A percentile compares a stretch with the other conserved stretches of the same genome.
phyloP scores from a whole-genome alignment of 2,797 vertebrate genomes.

The Agapornis canus region DNA sequence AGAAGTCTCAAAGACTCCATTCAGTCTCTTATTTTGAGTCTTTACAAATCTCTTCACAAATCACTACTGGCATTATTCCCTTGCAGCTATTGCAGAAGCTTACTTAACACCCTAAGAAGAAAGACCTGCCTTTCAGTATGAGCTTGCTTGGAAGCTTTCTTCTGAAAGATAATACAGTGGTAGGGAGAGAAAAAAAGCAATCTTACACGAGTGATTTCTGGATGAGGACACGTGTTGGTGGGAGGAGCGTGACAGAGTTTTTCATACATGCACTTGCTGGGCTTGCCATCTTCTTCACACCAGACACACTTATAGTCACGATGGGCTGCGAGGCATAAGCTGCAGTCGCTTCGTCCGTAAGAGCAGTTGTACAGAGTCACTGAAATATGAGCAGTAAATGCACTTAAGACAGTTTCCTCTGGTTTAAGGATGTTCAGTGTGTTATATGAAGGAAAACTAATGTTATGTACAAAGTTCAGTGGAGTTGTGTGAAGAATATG shows the following conservation, averaged over 20 bases:
- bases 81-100: constrained; percentile 38
- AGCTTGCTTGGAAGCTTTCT: not conserved
- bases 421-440: not conserved
- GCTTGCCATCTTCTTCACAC: constrained; percentile 76
- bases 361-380: constrained; percentile 95
- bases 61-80: constrained; percentile 23
- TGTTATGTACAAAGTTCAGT: not conserved
- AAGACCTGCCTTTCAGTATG: not conserved
- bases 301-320: constrained; percentile 86
- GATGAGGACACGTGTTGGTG: constrained; percentile 80
- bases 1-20: constrained; percentile 42
- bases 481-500: rapidly evolving
- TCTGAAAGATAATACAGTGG: not conserved
- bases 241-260: constrained; percentile 73
- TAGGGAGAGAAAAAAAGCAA: not conserved
- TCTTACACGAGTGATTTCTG: constrained; percentile 85
- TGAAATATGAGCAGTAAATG: constrained; percentile 50
- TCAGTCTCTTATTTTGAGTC: constrained; percentile 34
- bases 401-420: not conserved
- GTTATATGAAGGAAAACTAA: not conserved
- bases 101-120: not conserved
- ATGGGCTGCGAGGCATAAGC: constrained; percentile 87
- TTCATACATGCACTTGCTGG: constrained; percentile 81
- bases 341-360: constrained; percentile 90
- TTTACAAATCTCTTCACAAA: constrained; percentile 41